Percentiles rank a stretch among this genome's conserved stretches.
These are phyloP conservation scores for Drosophila mimica DNA, from an alignment of 2,888 invertebrate genomes.

Conservation along the genomic window DNA sequence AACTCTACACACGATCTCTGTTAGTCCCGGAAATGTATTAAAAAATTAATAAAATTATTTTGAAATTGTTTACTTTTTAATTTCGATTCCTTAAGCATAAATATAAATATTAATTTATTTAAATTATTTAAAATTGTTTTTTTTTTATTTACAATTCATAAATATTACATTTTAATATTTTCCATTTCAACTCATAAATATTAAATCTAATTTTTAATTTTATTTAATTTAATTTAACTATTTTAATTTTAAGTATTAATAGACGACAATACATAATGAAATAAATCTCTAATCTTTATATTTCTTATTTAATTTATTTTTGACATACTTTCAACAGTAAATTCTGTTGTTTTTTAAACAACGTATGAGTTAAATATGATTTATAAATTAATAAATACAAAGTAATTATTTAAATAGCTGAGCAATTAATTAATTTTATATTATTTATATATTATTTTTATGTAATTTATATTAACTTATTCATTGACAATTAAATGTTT, in stretches of 20 bases:
- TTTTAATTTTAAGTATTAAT: not conserved
- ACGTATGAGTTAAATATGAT: not conserved
- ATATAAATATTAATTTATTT: not conserved
- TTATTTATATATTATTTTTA: not conserved
- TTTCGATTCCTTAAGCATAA: not conserved
- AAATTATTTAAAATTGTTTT: not conserved
- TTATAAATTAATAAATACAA: rapidly evolving
- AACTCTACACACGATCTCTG: not conserved
- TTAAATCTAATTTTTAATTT: not conserved
- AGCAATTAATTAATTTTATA: not conserved
- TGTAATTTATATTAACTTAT: rapidly evolving
- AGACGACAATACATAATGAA: rapidly evolving
- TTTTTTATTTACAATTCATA: not conserved
- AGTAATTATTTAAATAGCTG: rapidly evolving
- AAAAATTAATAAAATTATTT: not conserved
- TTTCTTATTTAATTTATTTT: not conserved
- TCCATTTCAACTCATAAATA: not conserved
- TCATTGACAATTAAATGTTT: not conserved
- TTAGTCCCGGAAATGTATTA: not conserved
- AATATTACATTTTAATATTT: not conserved
- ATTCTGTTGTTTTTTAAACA: not conserved
- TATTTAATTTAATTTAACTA: not conserved
- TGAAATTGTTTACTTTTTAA: not conserved
- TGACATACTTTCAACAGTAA: not conserved
- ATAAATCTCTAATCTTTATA: not conserved